A percentile compares a stretch with the other conserved stretches of the same genome.
Evolutionary conservation across 2,888 invertebrate species (phyloP).

Genomic region (Drosophila anceps): DNA sequence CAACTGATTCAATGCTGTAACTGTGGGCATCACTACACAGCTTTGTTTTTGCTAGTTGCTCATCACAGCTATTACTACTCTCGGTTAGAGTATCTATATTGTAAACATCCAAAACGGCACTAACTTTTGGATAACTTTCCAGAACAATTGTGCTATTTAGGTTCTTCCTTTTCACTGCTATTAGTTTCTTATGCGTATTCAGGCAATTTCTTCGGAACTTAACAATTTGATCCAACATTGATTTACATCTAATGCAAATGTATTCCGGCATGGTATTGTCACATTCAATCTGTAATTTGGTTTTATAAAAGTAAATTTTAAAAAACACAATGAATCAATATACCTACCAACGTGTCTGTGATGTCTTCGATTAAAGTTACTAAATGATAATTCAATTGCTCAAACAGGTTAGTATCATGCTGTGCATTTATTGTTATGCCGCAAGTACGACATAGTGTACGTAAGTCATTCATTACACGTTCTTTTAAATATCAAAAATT

Average conservation of each 20-base stretch:
- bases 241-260: slow-evolving; percentile 51
- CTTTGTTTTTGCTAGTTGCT: background rate
- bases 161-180: slow-evolving; percentile 21
- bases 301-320: background rate
- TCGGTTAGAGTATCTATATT: background rate
- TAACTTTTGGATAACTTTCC: background rate
- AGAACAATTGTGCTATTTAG: background rate
- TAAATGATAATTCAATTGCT: slow-evolving; percentile 40
- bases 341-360: slow-evolving; percentile 58
- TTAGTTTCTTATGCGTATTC: slow-evolving; percentile 41
- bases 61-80: background rate
- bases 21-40: background rate
- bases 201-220: slow-evolving; percentile 59
- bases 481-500: background rate
- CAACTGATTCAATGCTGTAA: background rate
- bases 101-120: background rate
- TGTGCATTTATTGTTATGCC: slow-evolving; percentile 41
- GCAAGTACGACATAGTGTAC: slow-evolving; percentile 61
- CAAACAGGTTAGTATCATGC: slow-evolving; percentile 37
- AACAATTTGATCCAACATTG: slow-evolving; percentile 32
- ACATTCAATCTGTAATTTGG: slow-evolving; percentile 39
- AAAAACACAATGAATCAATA: background rate
- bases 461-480: slow-evolving; percentile 35
- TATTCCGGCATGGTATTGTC: slow-evolving; percentile 47
- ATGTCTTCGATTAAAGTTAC: slow-evolving; percentile 59